phyloP scores from a whole-genome alignment of 2,113 vertebrate genomes.

The Columba janthina region DNA sequence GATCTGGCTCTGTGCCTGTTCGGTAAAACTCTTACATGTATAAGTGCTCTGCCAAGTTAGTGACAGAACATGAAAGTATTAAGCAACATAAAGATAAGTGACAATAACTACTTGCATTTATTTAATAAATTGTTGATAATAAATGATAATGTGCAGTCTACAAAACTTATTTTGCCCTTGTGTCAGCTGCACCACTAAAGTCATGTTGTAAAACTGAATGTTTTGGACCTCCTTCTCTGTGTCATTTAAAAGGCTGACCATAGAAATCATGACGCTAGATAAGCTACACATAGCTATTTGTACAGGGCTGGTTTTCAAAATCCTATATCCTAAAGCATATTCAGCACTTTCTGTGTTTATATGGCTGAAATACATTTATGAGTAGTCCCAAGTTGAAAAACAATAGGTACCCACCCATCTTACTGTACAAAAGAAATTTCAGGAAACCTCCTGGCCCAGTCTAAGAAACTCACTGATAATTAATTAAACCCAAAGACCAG shows the following conservation, averaged over 20 bases:
- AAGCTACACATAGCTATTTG: background rate
- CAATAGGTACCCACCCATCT: background rate
- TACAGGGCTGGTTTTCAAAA: background rate
- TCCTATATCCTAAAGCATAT: background rate
- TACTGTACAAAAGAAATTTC: background rate
- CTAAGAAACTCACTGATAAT: background rate
- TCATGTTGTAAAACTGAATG: background rate
- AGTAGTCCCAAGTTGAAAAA: background rate
- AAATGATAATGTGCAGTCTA: background rate
- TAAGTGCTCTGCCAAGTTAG: background rate
- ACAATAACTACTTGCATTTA: background rate
- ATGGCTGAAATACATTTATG: background rate
- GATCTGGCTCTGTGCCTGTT: background rate
- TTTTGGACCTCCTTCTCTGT: background rate
- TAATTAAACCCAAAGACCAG: background rate
- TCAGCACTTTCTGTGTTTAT: background rate
- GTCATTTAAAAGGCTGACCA: background rate
- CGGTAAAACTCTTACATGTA: background rate
- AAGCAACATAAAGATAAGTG: background rate
- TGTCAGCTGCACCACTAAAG: background rate
- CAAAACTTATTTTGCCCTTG: background rate
- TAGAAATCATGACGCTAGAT: accelerated
- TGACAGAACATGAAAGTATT: background rate
- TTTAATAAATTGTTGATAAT: background rate
- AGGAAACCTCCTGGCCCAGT: background rate